Evolutionary conservation across 2,888 invertebrate genomes (phyloP), one percentile per base, ranked within the genome.

Genomic region (Tenthredo notha): DNA sequence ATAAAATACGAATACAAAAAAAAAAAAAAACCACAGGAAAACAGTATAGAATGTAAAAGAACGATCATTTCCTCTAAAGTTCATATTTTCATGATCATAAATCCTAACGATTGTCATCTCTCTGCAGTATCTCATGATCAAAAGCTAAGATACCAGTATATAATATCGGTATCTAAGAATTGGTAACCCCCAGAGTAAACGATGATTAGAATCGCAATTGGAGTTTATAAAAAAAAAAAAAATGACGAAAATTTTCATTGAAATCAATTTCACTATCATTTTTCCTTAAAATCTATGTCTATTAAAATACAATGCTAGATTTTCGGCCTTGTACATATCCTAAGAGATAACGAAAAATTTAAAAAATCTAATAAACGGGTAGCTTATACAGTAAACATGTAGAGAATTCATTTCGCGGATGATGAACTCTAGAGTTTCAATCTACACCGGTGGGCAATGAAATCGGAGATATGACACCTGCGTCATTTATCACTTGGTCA

Each of bases 391-490:
- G 67, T 33, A 15, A 67, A 7, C 12, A 1, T 6, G 18, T 29
- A 33, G 12, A 33, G 67, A 6, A 67, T 67, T 67, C 33, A 67
- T 40, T 21, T 15, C 47, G 43, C 40, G 72, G 47, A 47, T 47
- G 72, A 40, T 40, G 40, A 21, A 72, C 37, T 40, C 37, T 12
- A 4, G 29, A 7, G 77, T 15, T 21, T 40, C n/a, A n/a, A 54
- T 77, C 77, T n/a, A 33, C 18, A 33, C 33, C 50, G 15, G 54
- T 54, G 33, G 77, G 54, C 33, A 77, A 77, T 50, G 77, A 77
- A 77, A 77, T 77, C 77, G 33, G 77, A 54, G 50, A 77, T 54
- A 77, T 50, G 77, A 77, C 77, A 54, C 77, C 77, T 77, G 50
- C n/a, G 54, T 77, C 77, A 50, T 77, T 77, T 33, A 33, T 77